Evolutionary conservation across 64 coral and sea anemone genomes (phyloP).

Genomic region (Platygyra sinensis): DNA sequence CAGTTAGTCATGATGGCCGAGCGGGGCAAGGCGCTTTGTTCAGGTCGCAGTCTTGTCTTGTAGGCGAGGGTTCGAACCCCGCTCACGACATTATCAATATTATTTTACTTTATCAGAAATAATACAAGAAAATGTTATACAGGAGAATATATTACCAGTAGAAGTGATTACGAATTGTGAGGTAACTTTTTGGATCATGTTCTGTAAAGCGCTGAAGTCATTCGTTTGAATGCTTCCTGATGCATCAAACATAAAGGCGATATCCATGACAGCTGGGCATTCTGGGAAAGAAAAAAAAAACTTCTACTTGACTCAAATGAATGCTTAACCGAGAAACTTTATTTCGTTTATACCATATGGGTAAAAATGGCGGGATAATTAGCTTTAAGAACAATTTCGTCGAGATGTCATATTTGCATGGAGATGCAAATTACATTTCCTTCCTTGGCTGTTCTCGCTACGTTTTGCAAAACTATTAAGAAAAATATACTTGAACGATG

Average conservation of each 20-base stretch:
- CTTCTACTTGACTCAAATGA: not conserved
- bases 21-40: not conserved
- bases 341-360: too few relatives aligned
- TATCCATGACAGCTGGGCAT: constrained; percentile 18
- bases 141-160: not conserved
- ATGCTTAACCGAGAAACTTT: not conserved
- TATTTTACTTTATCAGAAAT: not conserved
- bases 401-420: too few relatives aligned
- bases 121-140: too few relatives aligned
- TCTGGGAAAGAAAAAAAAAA: not conserved
- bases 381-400: too few relatives aligned
- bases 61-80: constrained; percentile 14
- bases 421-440: too few relatives aligned
- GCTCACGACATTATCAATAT: not conserved
- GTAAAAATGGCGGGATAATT: too few relatives aligned
- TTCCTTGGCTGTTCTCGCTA: too few relatives aligned
- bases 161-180: not conserved
- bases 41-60: not conserved
- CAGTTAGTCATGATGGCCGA: too few relatives aligned
- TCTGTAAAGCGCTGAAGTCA: not conserved
- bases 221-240: not conserved
- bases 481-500: too few relatives aligned
- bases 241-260: constrained; percentile 25
- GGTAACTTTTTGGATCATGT: not conserved
- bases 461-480: too few relatives aligned